These are phyloP conservation scores for Apamea epomidion DNA, from an alignment of 2,888 invertebrate genomes.

Conservation along the genomic window DNA sequence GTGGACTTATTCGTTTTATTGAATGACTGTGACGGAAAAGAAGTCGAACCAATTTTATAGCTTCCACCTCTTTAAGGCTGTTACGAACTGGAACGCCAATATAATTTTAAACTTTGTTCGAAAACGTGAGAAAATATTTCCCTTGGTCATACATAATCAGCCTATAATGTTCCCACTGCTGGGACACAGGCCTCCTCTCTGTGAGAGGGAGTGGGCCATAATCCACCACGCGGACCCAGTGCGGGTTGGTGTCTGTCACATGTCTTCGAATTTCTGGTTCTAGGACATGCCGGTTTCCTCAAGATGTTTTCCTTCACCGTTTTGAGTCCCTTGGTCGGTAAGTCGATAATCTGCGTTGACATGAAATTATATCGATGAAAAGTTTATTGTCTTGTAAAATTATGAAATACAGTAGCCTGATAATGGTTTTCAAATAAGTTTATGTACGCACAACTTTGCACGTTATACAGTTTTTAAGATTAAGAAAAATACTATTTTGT, in stretches of 20 bases:
- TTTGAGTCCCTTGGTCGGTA: not conserved
- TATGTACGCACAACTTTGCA: not conserved
- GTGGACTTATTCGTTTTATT: conserved; percentile 49
- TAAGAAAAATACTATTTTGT: not conserved
- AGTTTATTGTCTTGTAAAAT: not conserved
- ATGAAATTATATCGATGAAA: not conserved
- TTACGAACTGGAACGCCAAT: conserved; percentile 28
- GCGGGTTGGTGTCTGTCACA: too few relatives aligned
- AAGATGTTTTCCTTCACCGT: too few relatives aligned
- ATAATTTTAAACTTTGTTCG: conserved; percentile 26
- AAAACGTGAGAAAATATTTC: conserved; percentile 15
- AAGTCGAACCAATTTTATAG: conserved; percentile 41
- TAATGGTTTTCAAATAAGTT: not conserved
- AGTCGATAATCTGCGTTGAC: not conserved
- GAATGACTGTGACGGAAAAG: conserved; percentile 30
- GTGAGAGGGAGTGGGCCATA: too few relatives aligned
- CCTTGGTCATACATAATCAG: not conserved
- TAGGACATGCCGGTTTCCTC: too few relatives aligned
- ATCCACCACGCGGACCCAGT: too few relatives aligned
- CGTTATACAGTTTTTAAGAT: not conserved
- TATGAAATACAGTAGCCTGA: too few relatives aligned
- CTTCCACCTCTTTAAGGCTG: conserved; percentile 35
- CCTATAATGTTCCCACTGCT: too few relatives aligned
- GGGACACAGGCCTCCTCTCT: too few relatives aligned
- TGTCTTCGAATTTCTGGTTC: too few relatives aligned